These are phyloP conservation scores for Ophion slaviceki DNA, from an alignment of 2,888 invertebrate species.

Conservation along the genomic window DNA sequence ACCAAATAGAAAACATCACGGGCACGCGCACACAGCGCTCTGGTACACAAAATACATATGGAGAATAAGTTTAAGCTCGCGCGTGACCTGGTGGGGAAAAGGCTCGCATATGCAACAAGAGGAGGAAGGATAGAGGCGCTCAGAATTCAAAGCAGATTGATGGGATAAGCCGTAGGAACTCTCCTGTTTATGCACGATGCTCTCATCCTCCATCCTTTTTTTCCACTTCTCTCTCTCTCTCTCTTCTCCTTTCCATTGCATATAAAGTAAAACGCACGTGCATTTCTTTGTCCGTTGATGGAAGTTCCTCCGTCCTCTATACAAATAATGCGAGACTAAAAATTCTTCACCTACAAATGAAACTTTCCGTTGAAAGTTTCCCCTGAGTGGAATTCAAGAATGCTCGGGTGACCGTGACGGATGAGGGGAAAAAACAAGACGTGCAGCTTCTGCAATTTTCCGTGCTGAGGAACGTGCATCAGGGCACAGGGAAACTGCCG, in stretches of 20 bases:
- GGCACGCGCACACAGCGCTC: constrained; percentile 3
- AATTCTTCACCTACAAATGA: background rate
- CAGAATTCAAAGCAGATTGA: constrained; percentile 63
- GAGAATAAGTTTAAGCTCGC: constrained; percentile 51
- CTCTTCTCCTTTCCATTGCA: background rate
- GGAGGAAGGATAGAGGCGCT: constrained; percentile 34
- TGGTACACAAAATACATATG: constrained; percentile 40
- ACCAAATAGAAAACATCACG: constrained; percentile 49
- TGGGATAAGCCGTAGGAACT: constrained; percentile 55
- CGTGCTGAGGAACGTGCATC: too few species aligned
- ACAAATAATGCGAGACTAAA: background rate
- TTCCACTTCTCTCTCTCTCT: constrained; percentile 2
- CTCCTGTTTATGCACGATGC: constrained; percentile 46
- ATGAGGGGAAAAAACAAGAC: background rate
- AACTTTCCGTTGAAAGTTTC: background rate
- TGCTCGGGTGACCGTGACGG: background rate
- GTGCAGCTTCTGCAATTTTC: background rate
- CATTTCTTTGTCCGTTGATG: background rate
- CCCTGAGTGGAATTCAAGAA: background rate
- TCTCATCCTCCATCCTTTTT: constrained; percentile 34
- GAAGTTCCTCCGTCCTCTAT: background rate
- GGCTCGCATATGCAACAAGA: constrained; percentile 37
- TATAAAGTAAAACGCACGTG: background rate
- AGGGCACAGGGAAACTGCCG: too few species aligned
- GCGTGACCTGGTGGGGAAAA: constrained; percentile 42